Percentiles rank a stretch among this genome's conserved stretches.
phyloP scores from a whole-genome alignment of 2,888 invertebrate genomes.

The Volucella inanis region DNA sequence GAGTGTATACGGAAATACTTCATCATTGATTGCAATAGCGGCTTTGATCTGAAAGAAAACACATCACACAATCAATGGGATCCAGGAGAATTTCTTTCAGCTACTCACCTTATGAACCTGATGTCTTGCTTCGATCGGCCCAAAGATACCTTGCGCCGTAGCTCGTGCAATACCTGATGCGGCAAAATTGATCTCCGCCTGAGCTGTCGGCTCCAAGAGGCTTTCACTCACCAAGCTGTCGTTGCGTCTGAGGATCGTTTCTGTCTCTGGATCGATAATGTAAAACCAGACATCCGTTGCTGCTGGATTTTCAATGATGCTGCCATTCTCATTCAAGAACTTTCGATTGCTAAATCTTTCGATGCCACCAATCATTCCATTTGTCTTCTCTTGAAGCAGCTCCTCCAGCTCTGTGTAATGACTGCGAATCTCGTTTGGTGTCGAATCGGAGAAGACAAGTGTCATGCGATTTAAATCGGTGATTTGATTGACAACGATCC shows the following conservation, averaged over 20 bases:
- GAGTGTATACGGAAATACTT: constrained; percentile 94
- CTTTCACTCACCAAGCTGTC: constrained; percentile 88
- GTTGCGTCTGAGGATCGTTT: constrained; percentile 89
- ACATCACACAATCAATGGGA: neutral
- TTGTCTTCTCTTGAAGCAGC: constrained; percentile 84
- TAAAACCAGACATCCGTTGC: constrained; percentile 96
- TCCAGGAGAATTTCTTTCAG: neutral
- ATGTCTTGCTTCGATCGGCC: constrained; percentile 82
- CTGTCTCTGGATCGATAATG: constrained; percentile 90
- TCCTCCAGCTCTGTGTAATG: constrained; percentile 84
- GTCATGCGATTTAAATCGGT: constrained; percentile 90
- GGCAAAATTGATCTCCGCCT: constrained; percentile 87
- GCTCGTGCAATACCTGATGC: constrained; percentile 88
- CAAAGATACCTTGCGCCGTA: constrained; percentile 87
- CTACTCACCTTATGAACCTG: constrained; percentile 81
- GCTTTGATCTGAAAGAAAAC: constrained; percentile 82
- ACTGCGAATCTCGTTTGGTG: constrained; percentile 87
- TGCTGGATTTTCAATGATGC: constrained; percentile 87
- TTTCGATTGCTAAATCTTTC: constrained; percentile 93
- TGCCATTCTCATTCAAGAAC: constrained; percentile 89
- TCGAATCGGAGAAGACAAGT: constrained; percentile 89
- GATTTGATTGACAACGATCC: constrained; percentile 87
- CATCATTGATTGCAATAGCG: constrained; percentile 85
- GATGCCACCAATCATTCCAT: constrained; percentile 90
- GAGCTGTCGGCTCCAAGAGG: constrained; percentile 86